Percentiles rank a stretch among this genome's conserved stretches.
Conservation (phyloP, 2,113 vertebrate genomes). For the Burhinus bistriatus region DNA sequence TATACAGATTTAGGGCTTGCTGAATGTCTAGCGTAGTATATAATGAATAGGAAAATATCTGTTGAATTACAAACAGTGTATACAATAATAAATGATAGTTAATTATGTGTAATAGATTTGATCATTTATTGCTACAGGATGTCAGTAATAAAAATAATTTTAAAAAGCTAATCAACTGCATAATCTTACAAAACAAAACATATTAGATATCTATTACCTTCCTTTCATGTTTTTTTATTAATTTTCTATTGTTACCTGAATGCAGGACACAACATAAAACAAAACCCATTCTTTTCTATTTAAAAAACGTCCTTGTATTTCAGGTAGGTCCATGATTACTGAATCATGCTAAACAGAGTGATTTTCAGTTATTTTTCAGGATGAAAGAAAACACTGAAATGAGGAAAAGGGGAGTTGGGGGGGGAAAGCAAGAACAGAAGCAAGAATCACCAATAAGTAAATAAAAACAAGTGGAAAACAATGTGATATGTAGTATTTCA, state of each 20-base stretch:
- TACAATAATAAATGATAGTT: constrained; percentile 17
- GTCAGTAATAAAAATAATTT: constrained; percentile 34
- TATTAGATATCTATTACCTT: constrained; percentile 16
- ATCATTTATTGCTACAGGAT: constrained; percentile 33
- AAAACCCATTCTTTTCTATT: background rate
- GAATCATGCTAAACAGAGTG: background rate
- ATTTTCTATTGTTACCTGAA: background rate
- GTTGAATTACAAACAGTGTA: background rate
- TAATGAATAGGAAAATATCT: constrained; percentile 29
- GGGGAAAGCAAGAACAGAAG: background rate
- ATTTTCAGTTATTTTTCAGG: background rate
- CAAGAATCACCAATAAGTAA: background rate
- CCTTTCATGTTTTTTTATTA: background rate
- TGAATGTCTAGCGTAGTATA: background rate
- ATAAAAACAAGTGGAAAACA: background rate
- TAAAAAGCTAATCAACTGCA: background rate
- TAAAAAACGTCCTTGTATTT: background rate
- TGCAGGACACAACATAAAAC: background rate
- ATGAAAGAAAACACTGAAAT: background rate
- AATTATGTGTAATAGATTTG: constrained; percentile 21
- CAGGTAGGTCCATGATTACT: background rate
- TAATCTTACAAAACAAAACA: constrained; percentile 20
- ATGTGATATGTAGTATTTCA: background rate
- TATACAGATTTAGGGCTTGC: background rate
- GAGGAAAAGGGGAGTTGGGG: background rate